Conservation (phyloP, 2,888 invertebrate genomes). For the Sthenelais limicola region DNA sequence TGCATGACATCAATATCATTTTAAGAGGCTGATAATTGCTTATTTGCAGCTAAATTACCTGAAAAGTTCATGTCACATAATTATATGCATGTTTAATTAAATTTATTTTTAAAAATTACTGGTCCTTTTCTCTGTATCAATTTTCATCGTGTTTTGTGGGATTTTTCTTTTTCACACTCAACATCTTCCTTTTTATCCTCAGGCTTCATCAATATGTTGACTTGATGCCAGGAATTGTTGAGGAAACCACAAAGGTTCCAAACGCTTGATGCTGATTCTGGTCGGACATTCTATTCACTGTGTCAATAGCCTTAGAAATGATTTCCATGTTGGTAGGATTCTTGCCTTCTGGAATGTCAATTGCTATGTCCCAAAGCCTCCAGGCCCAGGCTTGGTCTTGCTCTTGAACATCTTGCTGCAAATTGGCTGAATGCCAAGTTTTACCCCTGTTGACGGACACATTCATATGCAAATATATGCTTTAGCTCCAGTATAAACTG, state of each 20-base stretch:
- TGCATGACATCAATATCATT: too few relatives aligned
- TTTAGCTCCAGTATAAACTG: too few relatives aligned
- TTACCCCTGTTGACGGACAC: conserved; percentile 86
- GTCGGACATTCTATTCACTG: conserved; percentile 91
- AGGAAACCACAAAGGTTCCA: conserved; percentile 97
- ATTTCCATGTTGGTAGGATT: conserved; percentile 86
- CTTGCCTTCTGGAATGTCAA: conserved; percentile 76
- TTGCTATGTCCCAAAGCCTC: conserved; percentile 83
- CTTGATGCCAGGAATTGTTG: conserved; percentile 91
- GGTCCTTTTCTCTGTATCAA: too few relatives aligned
- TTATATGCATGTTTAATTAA: too few relatives aligned
- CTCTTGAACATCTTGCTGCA: conserved; percentile 62
- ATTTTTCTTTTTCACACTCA: not conserved
- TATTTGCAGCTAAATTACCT: too few relatives aligned
- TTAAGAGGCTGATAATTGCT: too few relatives aligned
- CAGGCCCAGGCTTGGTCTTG: conserved; percentile 81
- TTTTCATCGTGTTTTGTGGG: too few relatives aligned
- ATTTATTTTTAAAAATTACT: too few relatives aligned
- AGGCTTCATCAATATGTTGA: conserved; percentile 1
- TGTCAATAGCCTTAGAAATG: conserved; percentile 91
- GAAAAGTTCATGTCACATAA: too few relatives aligned
- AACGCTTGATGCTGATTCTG: conserved; percentile 90
- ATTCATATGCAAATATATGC: conserved; percentile 94
- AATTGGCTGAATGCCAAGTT: conserved; percentile 84
- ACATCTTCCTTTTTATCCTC: not conserved